Evolutionary conservation across 2,888 invertebrate genomes (phyloP).

Genomic region (Beris morrisii): DNA sequence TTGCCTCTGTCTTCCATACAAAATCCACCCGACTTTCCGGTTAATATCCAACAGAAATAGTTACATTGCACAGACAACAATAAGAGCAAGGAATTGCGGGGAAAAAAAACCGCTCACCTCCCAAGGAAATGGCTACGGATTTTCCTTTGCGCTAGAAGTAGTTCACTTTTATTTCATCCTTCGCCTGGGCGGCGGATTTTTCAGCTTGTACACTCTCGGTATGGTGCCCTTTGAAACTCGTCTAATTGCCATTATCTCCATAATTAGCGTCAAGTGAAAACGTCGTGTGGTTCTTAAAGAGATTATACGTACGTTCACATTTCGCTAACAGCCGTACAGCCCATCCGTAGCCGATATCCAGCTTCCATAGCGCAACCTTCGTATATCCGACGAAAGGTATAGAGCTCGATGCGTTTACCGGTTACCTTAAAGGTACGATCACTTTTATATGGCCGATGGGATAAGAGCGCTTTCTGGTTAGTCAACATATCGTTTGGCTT

Average conservation of each 20-base stretch:
- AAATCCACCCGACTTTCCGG: background rate
- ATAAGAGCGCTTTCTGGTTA: slow-evolving; percentile 19
- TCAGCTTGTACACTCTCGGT: slow-evolving; percentile 14
- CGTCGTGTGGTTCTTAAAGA: slow-evolving; percentile 36
- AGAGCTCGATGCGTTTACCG: slow-evolving; percentile 9
- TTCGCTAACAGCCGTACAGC: slow-evolving; percentile 1
- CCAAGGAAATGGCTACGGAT: slow-evolving; percentile 7
- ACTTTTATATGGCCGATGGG: slow-evolving; percentile 16
- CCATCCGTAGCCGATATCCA: slow-evolving; percentile 1
- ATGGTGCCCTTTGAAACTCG: slow-evolving; percentile 29
- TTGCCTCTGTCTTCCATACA: slow-evolving; percentile 9
- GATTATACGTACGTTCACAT: slow-evolving; percentile 35
- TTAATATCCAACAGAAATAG: no score
- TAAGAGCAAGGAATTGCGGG: background rate
- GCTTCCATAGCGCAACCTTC: slow-evolving; percentile 1
- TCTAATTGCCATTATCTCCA: slow-evolving; percentile 38
- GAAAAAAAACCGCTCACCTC: background rate
- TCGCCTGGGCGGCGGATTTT: slow-evolving; percentile 21
- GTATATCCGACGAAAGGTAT: slow-evolving; percentile 12
- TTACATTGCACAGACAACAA: slow-evolving; percentile 10
- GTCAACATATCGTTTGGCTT: slow-evolving; percentile 28
- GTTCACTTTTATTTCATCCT: slow-evolving; percentile 2
- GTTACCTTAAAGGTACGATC: slow-evolving; percentile 17
- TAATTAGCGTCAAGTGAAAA: slow-evolving; percentile 40
- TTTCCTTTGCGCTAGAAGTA: background rate